A percentile compares a stretch with the other conserved stretches of the same genome.
Conservation (phyloP, 2,797 vertebrate species). For the Taeniopygia guttata region DNA sequence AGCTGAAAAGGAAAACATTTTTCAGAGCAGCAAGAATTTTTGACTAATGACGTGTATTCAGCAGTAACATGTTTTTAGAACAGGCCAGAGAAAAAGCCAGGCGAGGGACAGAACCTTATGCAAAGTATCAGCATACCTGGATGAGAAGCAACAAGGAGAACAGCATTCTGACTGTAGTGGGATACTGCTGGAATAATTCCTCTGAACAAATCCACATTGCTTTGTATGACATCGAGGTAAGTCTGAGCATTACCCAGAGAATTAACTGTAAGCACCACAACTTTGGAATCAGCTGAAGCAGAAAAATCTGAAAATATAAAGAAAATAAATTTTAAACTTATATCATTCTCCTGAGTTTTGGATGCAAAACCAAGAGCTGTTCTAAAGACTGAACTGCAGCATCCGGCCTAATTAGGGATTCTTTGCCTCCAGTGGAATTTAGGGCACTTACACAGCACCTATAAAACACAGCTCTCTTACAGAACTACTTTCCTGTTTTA, state of each 20-base stretch:
- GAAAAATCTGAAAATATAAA: constrained; percentile 82
- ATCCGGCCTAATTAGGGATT: neutral
- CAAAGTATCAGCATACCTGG: constrained; percentile 79
- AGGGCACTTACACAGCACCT: neutral
- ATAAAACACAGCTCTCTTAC: neutral
- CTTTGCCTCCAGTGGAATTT: neutral
- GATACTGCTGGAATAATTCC: constrained; percentile 83
- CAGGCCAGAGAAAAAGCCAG: neutral
- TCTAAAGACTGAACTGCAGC: neutral
- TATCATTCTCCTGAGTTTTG: neutral
- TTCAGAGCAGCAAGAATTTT: constrained; percentile 28
- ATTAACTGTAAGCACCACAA: constrained; percentile 89
- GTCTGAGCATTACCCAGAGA: constrained; percentile 89
- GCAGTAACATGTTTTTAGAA: neutral
- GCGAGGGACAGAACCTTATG: neutral
- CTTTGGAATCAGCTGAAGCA: constrained; percentile 84
- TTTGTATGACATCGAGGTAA: constrained; percentile 87
- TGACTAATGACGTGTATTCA: neutral
- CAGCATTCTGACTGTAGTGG: constrained; percentile 80
- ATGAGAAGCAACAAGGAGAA: constrained; percentile 90
- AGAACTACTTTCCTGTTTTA: neutral
- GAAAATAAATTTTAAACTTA: neutral
- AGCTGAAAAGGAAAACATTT: constrained; percentile 57
- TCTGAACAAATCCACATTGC: constrained; percentile 90
- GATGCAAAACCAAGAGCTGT: neutral